Conservation (phyloP, 53 echinoderm and acorn worm genomes). For the Arbacia lixula region DNA sequence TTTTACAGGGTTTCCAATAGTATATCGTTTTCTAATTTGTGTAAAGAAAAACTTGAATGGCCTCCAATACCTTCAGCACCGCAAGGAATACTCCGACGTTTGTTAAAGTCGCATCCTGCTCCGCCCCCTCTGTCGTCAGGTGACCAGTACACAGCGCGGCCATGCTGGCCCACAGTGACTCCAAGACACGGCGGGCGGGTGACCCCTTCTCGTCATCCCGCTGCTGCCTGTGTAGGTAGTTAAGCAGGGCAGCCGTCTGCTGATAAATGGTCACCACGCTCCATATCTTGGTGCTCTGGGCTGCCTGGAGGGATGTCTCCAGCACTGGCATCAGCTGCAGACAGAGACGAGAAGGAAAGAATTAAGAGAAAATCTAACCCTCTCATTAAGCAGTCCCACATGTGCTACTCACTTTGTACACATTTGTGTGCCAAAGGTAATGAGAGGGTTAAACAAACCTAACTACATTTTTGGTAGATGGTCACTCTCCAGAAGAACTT, state of each 20-base stretch:
- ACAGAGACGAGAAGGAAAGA: background rate
- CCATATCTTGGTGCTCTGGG: conserved; percentile 44
- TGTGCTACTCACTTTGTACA: no score
- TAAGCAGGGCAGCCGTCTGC: conserved; percentile 78
- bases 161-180: conserved; percentile 65
- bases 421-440: no score
- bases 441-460: no score
- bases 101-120: conserved; percentile 30
- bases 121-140: conserved; percentile 9
- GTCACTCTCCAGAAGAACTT: no score
- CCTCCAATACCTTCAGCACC: conserved; percentile 38
- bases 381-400: no score
- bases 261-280: conserved; percentile 68
- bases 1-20: no score
- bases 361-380: no score
- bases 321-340: conserved; percentile 71
- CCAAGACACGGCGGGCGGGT: conserved; percentile 45
- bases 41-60: no score
- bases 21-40: no score
- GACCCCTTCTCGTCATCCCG: conserved; percentile 27
- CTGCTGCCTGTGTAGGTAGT: conserved; percentile 75
- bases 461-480: no score
- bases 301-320: conserved; percentile 57
- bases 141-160: conserved; percentile 53
- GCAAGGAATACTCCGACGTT: conserved; percentile 61